Evolutionary conservation across 2,888 invertebrate genomes (phyloP).

Genomic region (Dendrolimus pini): DNA sequence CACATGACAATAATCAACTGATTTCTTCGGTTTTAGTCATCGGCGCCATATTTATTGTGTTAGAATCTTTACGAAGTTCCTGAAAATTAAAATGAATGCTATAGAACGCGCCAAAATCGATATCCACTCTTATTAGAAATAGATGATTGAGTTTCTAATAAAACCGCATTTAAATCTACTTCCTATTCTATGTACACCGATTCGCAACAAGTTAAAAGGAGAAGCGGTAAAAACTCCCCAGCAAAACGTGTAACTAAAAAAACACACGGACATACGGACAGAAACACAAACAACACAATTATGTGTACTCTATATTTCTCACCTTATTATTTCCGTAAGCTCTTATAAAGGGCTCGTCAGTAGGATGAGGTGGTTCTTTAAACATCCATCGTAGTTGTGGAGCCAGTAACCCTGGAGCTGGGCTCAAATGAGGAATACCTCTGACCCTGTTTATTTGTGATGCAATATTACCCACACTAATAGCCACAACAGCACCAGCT

Average conservation of each 20-base stretch:
- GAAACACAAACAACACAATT: too few relatives aligned
- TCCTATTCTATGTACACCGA: too few relatives aligned
- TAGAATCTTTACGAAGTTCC: constrained; percentile 40
- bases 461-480: constrained; percentile 43
- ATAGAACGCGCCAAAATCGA: too few relatives aligned
- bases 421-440: constrained; percentile 48
- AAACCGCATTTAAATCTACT: neutral
- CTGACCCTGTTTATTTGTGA: constrained; percentile 40
- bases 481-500: constrained; percentile 46
- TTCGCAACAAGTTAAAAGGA: too few relatives aligned
- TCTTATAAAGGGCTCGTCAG: constrained; percentile 54
- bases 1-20: constrained; percentile 25
- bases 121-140: too few relatives aligned
- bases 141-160: neutral
- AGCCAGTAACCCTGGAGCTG: constrained; percentile 76
- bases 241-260: too few relatives aligned
- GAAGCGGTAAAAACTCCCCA: too few relatives aligned
- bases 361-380: constrained; percentile 63
- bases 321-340: constrained; percentile 61
- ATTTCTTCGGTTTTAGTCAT: constrained; percentile 47
- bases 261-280: too few relatives aligned
- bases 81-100: constrained; percentile 18
- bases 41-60: constrained; percentile 53
- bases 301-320: constrained; percentile 1
- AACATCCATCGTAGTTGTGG: constrained; percentile 80